These are phyloP conservation scores for Mamestra configurata DNA, from an alignment of 1,140 invertebrate species.

Conservation along the genomic window DNA sequence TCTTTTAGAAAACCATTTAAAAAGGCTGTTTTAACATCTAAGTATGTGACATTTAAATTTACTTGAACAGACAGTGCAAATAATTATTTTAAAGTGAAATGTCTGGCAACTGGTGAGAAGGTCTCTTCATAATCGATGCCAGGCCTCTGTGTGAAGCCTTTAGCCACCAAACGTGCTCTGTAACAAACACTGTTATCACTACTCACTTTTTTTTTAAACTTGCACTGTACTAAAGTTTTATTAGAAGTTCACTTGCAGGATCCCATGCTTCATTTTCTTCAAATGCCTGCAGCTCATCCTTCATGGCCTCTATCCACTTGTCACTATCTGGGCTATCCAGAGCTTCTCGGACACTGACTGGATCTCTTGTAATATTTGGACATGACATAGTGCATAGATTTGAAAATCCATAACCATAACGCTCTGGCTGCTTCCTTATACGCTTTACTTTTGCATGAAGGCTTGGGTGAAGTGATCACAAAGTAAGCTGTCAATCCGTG, in stretches of 20 bases:
- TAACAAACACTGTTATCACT: constrained; percentile 56
- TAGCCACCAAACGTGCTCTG: constrained; percentile 61
- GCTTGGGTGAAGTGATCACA: too few species aligned
- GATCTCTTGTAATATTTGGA: background rate
- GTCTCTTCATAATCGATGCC: constrained; percentile 62
- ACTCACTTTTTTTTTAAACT: constrained; percentile 67
- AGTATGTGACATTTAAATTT: constrained; percentile 47
- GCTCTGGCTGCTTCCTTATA: background rate
- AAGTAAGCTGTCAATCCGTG: too few species aligned
- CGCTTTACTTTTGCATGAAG: too few species aligned
- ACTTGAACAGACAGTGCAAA: constrained; percentile 56
- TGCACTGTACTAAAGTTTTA: constrained; percentile 71
- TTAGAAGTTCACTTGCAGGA: constrained; percentile 63
- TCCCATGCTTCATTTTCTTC: constrained; percentile 65
- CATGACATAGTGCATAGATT: background rate
- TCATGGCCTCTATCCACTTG: constrained; percentile 66
- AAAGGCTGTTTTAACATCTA: constrained; percentile 54
- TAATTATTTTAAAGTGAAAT: constrained; percentile 53
- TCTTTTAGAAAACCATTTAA: constrained; percentile 56
- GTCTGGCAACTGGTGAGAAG: constrained; percentile 54
- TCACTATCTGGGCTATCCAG: constrained; percentile 59
- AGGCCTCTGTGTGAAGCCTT: constrained; percentile 57
- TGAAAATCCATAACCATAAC: constrained; percentile 1
- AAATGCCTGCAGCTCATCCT: constrained; percentile 65
- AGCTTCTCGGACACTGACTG: constrained; percentile 56